phyloP scores from a whole-genome alignment of 2,113 vertebrate species.

The Chamaea fasciata region DNA sequence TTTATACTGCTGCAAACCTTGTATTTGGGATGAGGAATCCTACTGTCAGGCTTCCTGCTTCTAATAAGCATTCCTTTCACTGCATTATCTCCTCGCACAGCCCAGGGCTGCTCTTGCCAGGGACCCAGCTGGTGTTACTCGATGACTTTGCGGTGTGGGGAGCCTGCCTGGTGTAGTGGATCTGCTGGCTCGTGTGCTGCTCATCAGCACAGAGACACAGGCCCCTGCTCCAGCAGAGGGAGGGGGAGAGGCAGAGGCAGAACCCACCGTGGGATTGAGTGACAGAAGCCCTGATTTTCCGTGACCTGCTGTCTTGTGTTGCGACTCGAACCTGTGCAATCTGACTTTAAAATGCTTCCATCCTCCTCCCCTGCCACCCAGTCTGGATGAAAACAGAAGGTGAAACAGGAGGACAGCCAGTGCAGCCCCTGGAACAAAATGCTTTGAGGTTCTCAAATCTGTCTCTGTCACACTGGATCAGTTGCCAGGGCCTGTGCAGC shows the following conservation, averaged over 20 bases:
- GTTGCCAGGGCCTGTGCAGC: background rate
- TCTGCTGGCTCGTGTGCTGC: background rate
- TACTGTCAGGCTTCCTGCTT: constrained; percentile 17
- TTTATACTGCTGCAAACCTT: constrained; percentile 46
- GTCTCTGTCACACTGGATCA: constrained; percentile 34
- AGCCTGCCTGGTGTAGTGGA: background rate
- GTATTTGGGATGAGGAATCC: constrained; percentile 34
- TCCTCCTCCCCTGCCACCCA: background rate
- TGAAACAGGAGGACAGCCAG: constrained; percentile 26
- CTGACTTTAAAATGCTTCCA: background rate
- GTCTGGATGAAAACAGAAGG: constrained; percentile 5
- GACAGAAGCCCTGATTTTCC: constrained; percentile 16
- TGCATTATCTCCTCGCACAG: constrained; percentile 2
- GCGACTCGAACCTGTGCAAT: background rate
- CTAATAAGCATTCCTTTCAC: constrained; percentile 50
- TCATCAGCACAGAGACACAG: constrained; percentile 20
- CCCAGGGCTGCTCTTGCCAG: constrained; percentile 56
- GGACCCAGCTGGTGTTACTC: constrained; percentile 46
- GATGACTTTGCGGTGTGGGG: constrained; percentile 25
- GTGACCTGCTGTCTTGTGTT: background rate
- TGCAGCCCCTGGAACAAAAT: constrained; percentile 24
- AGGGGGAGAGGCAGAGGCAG: background rate
- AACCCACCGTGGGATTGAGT: background rate
- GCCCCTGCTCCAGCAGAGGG: background rate
- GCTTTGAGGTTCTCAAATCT: constrained; percentile 43